Base-by-base conservation (phyloP, 2,888 invertebrate species). In the Ariolimax columbianus region DNA sequence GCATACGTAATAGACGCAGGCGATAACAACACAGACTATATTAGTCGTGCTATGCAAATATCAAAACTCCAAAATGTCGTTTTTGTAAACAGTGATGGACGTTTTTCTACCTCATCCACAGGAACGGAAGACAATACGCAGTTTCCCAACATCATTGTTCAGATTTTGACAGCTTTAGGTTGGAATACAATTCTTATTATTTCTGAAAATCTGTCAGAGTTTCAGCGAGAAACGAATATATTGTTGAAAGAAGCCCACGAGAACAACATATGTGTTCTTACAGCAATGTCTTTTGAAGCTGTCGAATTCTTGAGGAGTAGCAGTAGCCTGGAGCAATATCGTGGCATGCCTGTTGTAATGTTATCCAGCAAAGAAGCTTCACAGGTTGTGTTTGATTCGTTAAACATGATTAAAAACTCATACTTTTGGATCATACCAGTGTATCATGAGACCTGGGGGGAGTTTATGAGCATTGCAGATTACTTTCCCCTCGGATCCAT, bases 401-500 rank as follows among this genome's bases (percentile, higher is more conserved):
- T 81, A 36, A 72, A 81, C 3, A 38, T 26, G 9, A 40, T 11
- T 33, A 72, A 36, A n/a, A 36, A 59, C 33, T 36, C 55, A 36
- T 81, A 70, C 51, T 72, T 72, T 70, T 81, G 81, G 81, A 72
- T 81, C 3, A 72, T 72, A 17, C 70, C 72, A 26, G 38, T 23
- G 30, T 43, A 19, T 19, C 33, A 72, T 72, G 26, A 1, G 7
- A 19, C 40, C 0, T 51, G 51, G 30, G 9, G 2, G 26, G 36
- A 81, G 0, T 36, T 72, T 36, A 0, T 43, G 23, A 66, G 9
- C 30, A 43, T 26, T 47, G 4, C 36, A 2, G 51, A 55, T 30
- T 51, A 81, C n/a, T 81, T 81, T 33, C 81, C 81, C 4, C 51
- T 51, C 26, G 81, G 81, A 26, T 70, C 81, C n/a, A 72, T 81